A percentile compares a stretch with the other conserved stretches of the same genome.
phyloP scores from a whole-genome alignment of 2,113 vertebrate genomes.

The Girardinichthys multiradiatus region DNA sequence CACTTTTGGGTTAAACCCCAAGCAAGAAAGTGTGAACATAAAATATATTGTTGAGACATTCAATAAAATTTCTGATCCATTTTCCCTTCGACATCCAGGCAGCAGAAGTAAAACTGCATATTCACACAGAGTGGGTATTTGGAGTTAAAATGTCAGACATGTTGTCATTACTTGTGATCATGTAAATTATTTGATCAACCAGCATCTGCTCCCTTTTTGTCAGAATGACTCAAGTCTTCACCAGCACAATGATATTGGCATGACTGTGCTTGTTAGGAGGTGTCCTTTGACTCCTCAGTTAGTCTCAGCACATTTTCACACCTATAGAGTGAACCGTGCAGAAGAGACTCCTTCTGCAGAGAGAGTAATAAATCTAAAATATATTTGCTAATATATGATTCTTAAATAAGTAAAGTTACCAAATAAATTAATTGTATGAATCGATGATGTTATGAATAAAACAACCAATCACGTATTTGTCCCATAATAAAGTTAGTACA shows the following conservation, averaged over 20 bases:
- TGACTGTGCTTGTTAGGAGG: not conserved
- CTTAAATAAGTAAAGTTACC: not conserved
- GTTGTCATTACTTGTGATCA: constrained; percentile 39
- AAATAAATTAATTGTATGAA: not conserved
- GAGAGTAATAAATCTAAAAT: not conserved
- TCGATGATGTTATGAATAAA: not conserved
- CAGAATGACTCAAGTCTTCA: not conserved
- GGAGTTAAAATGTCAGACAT: constrained; percentile 25
- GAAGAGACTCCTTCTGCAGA: not conserved
- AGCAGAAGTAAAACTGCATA: not conserved
- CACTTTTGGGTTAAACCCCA: not conserved
- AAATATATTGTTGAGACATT: not conserved
- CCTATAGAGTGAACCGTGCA: not conserved
- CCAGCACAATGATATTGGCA: not conserved
- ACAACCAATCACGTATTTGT: not conserved
- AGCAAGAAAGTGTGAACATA: not conserved
- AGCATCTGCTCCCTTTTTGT: not conserved
- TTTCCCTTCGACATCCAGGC: not conserved
- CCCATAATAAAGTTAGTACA: not conserved
- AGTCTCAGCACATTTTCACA: not conserved
- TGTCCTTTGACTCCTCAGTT: not conserved
- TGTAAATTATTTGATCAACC: not conserved
- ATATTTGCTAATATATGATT: not conserved
- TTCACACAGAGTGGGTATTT: constrained; percentile 38
- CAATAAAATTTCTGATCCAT: not conserved